phyloP scores from a whole-genome alignment of 2,888 invertebrate genomes.

The Macaria liturata region DNA sequence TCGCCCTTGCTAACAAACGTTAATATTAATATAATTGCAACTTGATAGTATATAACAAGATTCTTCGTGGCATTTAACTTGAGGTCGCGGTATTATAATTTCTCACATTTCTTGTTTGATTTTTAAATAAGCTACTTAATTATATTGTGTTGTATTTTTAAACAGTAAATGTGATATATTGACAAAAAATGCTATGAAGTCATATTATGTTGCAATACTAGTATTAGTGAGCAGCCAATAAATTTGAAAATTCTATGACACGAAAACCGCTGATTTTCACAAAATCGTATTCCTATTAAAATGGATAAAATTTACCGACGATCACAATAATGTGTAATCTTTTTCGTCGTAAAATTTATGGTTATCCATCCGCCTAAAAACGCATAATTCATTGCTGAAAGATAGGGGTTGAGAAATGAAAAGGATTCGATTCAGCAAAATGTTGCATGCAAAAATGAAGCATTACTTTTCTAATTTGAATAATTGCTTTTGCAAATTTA shows the following conservation, averaged over 20 bases:
- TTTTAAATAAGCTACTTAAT: conserved; percentile 1
- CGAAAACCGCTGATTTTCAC: no score
- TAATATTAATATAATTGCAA: conserved; percentile 46
- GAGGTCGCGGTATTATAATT: conserved; percentile 32
- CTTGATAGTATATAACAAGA: conserved; percentile 27
- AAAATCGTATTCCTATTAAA: no score
- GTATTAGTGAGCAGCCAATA: no score
- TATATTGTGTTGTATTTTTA: not conserved
- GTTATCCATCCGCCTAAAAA: conserved; percentile 35
- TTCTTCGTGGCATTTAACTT: conserved; percentile 19
- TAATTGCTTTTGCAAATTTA: no score
- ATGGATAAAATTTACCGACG: no score
- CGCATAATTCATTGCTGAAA: conserved; percentile 46
- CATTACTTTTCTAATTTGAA: no score
- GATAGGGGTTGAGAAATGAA: conserved; percentile 22
- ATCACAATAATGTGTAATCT: not conserved
- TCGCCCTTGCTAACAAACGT: conserved; percentile 43
- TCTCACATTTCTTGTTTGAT: conserved; percentile 18
- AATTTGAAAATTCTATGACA: no score
- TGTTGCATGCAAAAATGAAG: no score
- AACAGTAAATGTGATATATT: no score
- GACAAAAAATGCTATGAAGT: no score
- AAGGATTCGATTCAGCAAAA: no score
- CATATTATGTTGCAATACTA: no score
- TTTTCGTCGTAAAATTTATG: conserved; percentile 37